Conservation (phyloP, 2,113 vertebrate genomes). For the Solea solea region DNA sequence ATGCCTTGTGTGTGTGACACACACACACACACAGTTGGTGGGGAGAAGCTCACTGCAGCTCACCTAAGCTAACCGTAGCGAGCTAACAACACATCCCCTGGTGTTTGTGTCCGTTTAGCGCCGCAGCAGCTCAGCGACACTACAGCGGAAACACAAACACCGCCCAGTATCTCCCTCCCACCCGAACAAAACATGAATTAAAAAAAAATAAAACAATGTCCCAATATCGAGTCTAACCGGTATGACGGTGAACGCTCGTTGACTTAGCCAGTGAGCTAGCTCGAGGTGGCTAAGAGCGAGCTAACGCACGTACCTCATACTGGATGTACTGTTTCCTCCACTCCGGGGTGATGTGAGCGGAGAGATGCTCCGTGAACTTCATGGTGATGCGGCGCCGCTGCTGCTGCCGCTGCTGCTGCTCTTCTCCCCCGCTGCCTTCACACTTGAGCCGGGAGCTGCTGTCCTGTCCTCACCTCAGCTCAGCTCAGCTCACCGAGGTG, state of each 20-base stretch:
- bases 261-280: slow-evolving; percentile 26
- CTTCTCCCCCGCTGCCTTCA: too few species aligned
- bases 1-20: slow-evolving; percentile 27
- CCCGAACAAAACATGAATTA: too few species aligned
- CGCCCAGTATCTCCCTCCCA: too few species aligned
- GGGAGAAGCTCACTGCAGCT: not conserved
- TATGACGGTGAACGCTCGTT: too few species aligned
- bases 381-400: slow-evolving; percentile 63
- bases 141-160: too few species aligned
- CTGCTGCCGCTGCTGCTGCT: not conserved
- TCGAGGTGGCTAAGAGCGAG: slow-evolving; percentile 4
- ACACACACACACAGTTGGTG: not conserved
- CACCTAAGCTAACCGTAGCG: not conserved
- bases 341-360: slow-evolving; percentile 98
- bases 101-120: too few species aligned
- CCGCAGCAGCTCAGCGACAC: too few species aligned
- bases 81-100: too few species aligned
- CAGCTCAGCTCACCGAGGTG: not conserved
- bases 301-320: slow-evolving; percentile 90
- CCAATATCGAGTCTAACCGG: not conserved
- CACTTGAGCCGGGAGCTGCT: not conserved
- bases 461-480: not conserved
- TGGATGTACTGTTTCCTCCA: slow-evolving; percentile 99
- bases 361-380: slow-evolving; percentile 99
- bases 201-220: not conserved